Conservation (phyloP, 2,113 vertebrate genomes). For the Micromys minutus region DNA sequence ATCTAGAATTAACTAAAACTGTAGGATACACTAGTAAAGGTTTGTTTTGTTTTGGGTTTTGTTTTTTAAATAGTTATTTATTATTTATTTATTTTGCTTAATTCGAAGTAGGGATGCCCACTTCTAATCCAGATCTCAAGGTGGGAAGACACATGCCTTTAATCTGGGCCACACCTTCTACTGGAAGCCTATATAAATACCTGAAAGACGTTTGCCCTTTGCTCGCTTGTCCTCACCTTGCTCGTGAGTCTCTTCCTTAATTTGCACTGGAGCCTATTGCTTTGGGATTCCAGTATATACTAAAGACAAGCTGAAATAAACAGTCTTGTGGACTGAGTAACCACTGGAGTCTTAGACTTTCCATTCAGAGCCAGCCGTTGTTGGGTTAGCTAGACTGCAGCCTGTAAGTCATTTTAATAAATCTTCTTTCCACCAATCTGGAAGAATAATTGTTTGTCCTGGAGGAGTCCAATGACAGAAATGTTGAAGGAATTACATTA, state of each 20-base stretch:
- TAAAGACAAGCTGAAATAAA: not conserved
- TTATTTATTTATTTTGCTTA: not conserved
- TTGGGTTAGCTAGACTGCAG: not conserved
- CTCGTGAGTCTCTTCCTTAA: not conserved
- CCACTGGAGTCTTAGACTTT: not conserved
- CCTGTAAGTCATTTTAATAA: not conserved
- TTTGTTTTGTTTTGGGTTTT: not conserved
- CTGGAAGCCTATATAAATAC: not conserved
- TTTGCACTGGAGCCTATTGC: not conserved
- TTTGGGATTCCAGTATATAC: not conserved
- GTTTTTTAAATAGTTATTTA: too few species aligned
- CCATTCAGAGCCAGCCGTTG: not conserved
- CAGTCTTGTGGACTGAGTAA: not conserved
- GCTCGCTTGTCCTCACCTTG: too few species aligned
- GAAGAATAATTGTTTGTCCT: not conserved
- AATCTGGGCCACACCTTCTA: not conserved
- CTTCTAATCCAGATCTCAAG: not conserved
- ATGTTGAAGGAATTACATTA: slow-evolving; percentile 24
- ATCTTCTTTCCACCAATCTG: not conserved
- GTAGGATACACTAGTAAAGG: not conserved
- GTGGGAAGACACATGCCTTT: not conserved
- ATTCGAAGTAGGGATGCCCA: not conserved
- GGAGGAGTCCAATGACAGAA: not conserved
- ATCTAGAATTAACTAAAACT: not conserved
- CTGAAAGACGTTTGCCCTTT: not conserved